A percentile compares a stretch with the other conserved stretches of the same genome.
Evolutionary conservation across 2,888 invertebrate genomes (phyloP).

Genomic region (Campaea margaritaria): DNA sequence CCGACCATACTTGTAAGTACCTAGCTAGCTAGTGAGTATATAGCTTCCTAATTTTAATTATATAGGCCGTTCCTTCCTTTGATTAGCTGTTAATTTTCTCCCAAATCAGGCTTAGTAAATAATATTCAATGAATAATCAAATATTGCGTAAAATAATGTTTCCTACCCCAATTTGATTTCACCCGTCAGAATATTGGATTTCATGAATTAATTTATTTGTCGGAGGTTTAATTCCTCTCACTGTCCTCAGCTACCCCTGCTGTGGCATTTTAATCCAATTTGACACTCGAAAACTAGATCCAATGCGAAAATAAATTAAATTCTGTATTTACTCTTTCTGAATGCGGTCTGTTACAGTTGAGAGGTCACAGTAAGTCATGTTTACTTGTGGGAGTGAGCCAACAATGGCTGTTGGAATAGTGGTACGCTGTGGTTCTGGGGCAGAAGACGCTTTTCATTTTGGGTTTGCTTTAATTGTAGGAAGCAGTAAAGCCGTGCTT

Average conservation of each 20-base stretch:
- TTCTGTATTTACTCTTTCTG: slow-evolving; percentile 25
- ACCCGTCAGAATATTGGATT: slow-evolving; percentile 12
- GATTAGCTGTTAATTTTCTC: not conserved
- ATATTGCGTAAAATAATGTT: not conserved
- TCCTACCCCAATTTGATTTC: slow-evolving; percentile 3
- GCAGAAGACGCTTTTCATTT: too few species aligned
- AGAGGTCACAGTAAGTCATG: not conserved
- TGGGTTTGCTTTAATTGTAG: too few species aligned
- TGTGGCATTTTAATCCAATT: slow-evolving; percentile 27
- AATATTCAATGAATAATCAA: not conserved
- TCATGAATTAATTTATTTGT: slow-evolving; percentile 17
- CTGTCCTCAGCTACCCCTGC: not conserved
- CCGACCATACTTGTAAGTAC: too few species aligned
- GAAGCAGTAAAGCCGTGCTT: too few species aligned
- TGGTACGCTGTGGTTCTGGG: not conserved
- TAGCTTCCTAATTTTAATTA: too few species aligned
- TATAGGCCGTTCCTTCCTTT: too few species aligned
- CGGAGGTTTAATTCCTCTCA: slow-evolving; percentile 13
- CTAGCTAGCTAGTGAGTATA: too few species aligned
- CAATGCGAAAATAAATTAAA: slow-evolving; percentile 28
- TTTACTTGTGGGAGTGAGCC: slow-evolving; percentile 3
- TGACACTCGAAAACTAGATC: slow-evolving; percentile 17
- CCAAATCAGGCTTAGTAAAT: not conserved
- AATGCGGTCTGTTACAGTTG: slow-evolving; percentile 10
- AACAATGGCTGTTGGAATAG: not conserved